Evolutionary conservation across 2,888 invertebrate genomes (phyloP), one percentile per base, ranked within the genome.

Genomic region (Campoplex nolae): DNA sequence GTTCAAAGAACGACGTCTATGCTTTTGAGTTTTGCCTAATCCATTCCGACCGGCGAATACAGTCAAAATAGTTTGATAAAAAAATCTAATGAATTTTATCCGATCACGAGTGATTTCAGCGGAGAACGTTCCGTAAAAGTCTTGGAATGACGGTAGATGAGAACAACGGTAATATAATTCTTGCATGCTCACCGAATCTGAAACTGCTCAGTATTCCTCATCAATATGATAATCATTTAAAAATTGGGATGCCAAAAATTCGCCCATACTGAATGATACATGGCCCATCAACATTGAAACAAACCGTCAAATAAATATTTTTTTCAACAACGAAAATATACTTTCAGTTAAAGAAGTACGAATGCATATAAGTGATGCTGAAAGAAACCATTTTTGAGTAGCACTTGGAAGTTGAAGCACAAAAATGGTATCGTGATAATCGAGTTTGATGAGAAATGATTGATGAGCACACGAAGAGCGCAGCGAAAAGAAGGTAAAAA

Each of bases 361-460:
- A 23, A 71, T n/a, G 2, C 45, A 32, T 8, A 18, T 8, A 18
- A 18, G 32, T 45, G 35, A 7, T 16, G 9, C 45, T 65, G n/a
- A 28, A 45, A 65, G 35, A 18, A 28, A 45, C 13, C 8, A 6
- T 74, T 28, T 35, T 51, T 48, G 28, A 78, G 32, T n/a, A 35
- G 38, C 74, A 70, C 18, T n/a, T 65, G 4, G 7, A 3, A 58
- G 11, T n/a, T 28, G 71, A 32, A 48, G 28, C 35, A 16, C 11
- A 48, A 28, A 58, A 81, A 78, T 23, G 62, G 3, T 13, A 35
- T 65, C 74, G 11, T 28, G 54, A 48, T 76, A 70, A 79, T 87
- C 78, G 87, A 84, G 79, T 48, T 51, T 62, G 7, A 23, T 28
- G 84, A 76, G 82, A 71, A 87, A 87, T 84, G 62, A 84, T 87